Conservation (phyloP, 2,797 vertebrate species). For the Gouania willdenowi region DNA sequence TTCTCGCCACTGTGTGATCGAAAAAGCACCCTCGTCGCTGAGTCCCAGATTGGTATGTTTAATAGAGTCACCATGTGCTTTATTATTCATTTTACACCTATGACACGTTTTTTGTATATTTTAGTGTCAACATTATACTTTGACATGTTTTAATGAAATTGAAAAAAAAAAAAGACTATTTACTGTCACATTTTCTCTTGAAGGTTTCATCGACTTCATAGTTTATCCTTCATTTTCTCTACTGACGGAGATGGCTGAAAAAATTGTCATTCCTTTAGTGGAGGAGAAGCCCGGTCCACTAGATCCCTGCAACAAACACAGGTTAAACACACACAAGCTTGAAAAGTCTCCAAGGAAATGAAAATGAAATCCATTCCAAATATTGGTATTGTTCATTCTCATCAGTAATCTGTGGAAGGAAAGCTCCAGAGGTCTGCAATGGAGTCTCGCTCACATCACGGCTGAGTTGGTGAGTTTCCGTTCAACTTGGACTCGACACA, state of each 20-base stretch:
- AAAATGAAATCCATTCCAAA: too few species aligned
- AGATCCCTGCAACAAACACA: slow-evolving; percentile 73
- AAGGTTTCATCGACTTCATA: slow-evolving; percentile 95
- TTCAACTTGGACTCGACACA: slow-evolving; percentile 85
- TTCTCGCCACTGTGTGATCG: slow-evolving; percentile 92
- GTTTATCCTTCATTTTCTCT: slow-evolving; percentile 93
- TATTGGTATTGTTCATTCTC: slow-evolving; percentile 3
- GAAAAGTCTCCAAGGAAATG: too few species aligned
- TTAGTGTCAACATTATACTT: too few species aligned
- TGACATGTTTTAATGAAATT: too few species aligned
- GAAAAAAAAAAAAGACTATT: too few species aligned
- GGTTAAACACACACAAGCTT: slow-evolving; percentile 49
- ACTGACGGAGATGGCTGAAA: slow-evolving; percentile 90
- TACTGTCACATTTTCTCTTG: background rate
- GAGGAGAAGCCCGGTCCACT: slow-evolving; percentile 79
- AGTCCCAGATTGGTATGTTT: slow-evolving; percentile 90
- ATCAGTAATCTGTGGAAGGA: slow-evolving; percentile 85
- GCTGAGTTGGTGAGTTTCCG: slow-evolving; percentile 87
- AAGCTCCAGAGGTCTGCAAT: slow-evolving; percentile 83
- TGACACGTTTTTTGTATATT: too few species aligned
- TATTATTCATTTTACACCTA: too few species aligned
- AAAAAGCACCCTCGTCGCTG: slow-evolving; percentile 86
- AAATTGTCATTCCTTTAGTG: slow-evolving; percentile 83
- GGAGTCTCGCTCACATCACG: slow-evolving; percentile 85
- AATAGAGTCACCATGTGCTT: too few species aligned